Evolutionary conservation across 2,113 vertebrate genomes (phyloP).

Genomic region (Chauna torquata): DNA sequence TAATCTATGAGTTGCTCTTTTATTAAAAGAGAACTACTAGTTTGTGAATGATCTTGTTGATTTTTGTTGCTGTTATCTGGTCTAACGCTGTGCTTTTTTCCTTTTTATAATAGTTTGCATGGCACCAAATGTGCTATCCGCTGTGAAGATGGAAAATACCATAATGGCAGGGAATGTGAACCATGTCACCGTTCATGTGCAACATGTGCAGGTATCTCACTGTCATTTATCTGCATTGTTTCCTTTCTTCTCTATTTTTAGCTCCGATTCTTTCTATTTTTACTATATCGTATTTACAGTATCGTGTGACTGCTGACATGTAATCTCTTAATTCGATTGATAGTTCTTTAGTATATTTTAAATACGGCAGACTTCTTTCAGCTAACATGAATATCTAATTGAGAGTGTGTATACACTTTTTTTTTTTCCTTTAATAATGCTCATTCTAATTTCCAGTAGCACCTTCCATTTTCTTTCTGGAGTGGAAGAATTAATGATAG

Average conservation of each 20-base stretch:
- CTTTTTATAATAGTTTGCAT: conserved; percentile 83
- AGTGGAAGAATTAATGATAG: not conserved
- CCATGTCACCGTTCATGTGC: conserved; percentile 91
- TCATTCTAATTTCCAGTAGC: not conserved
- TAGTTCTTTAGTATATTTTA: not conserved
- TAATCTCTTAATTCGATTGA: not conserved
- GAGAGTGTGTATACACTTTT: not conserved
- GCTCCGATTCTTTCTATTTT: not conserved
- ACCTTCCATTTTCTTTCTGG: not conserved
- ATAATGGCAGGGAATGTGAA: conserved; percentile 90
- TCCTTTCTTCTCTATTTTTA: not conserved
- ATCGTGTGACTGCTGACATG: not conserved
- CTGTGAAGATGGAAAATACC: conserved; percentile 90
- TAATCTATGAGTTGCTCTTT: not conserved
- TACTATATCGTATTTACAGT: not conserved
- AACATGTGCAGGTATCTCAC: conserved; percentile 88
- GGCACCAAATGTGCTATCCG: conserved; percentile 87
- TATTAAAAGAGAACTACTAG: not conserved
- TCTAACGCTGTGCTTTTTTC: not conserved
- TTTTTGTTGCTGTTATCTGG: not conserved
- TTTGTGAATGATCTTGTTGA: not conserved
- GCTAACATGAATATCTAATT: not conserved
- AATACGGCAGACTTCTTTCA: not conserved
- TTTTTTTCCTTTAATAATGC: not conserved
- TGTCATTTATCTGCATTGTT: not conserved